These are phyloP conservation scores for Cephalopholis sonnerati DNA, from an alignment of 2,113 vertebrate species.

Conservation along the genomic window DNA sequence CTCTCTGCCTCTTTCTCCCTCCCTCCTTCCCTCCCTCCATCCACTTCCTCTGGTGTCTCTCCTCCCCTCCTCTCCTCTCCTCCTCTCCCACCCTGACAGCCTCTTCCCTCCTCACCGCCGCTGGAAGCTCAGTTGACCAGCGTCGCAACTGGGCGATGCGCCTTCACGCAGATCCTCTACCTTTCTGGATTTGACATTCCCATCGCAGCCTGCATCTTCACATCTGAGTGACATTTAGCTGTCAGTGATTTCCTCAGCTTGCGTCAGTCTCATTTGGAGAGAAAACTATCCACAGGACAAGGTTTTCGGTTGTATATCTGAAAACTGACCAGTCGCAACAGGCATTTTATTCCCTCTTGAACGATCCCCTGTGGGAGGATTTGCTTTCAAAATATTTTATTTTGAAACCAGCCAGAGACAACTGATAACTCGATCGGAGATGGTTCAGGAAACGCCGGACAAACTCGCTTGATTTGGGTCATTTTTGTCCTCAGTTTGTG, in stretches of 20 bases:
- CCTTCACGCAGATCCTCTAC: slow-evolving; percentile 44
- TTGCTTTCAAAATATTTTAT: slow-evolving; percentile 9
- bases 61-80: not conserved
- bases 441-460: slow-evolving; percentile 45
- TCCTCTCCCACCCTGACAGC: slow-evolving; percentile 32
- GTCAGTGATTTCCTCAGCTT: not conserved
- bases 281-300: slow-evolving; percentile 46
- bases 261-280: slow-evolving; percentile 4
- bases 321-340: slow-evolving; percentile 51
- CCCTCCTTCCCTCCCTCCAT: not conserved
- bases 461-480: slow-evolving; percentile 46
- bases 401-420: slow-evolving; percentile 3
- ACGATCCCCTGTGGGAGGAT: slow-evolving; percentile 52
- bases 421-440: slow-evolving; percentile 36
- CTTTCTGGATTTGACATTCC: slow-evolving; percentile 26
- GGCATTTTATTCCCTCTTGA: not conserved
- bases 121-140: slow-evolving; percentile 80
- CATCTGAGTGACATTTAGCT: not conserved
- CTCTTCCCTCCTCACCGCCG: slow-evolving; percentile 50
- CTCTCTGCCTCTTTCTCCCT: not conserved
- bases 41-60: not conserved
- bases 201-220: not conserved
- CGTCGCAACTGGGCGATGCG: slow-evolving; percentile 85
- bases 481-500: slow-evolving; percentile 18
- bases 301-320: slow-evolving; percentile 48